Base-by-base conservation (phyloP, 2,888 invertebrate genomes). In the Aplocera efformata region DNA sequence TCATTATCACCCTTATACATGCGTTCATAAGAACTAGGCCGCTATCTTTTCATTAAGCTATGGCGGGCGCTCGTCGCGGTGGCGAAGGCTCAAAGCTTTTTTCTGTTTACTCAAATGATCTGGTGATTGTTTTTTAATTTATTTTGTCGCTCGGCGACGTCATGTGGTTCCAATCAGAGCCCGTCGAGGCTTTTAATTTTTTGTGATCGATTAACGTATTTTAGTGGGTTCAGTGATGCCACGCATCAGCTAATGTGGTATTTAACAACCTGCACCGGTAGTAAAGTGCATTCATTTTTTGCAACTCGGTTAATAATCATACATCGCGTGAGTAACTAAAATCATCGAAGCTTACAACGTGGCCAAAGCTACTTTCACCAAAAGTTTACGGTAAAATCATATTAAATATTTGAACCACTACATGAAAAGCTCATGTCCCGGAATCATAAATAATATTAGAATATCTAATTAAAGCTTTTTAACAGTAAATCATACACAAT, bases 51-150 rank as follows among this genome's bases (percentile, higher is more conserved):
- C 53, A 48, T 44, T 38, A 45, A 33, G 63, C 63, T 67, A 56
- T 66, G 74, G 69, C 74, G 76, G 78, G 78, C 75, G 83, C 80
- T 72, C 76, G 75, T 74, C 78, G 76, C 72, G 66, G 67, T 65
- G 55, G 72, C 75, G 76, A 78, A 77, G 72, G 76, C 80, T 77
- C 77, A 63, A 73, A 78, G 59, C 60, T 75, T 85, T 83, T 84
- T 84, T 84, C 68, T 82, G 80, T 82, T 83, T 78, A 79, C 82
- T 78, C 72, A 85, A 86, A 88, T 80, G 81, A 81, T 77, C 78
- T 82, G 78, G 79, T 83, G 82, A 85, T 88, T 83, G 85, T 86
- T 86, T 88, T 85, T 86, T 83, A 85, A 84, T 85, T 85, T 85
- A 81, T 85, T 82, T 73, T 73, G 71, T 76, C 73, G 73, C 70